phyloP scores from a whole-genome alignment of 1,140 invertebrate species.

The Drosophila ambigua region DNA sequence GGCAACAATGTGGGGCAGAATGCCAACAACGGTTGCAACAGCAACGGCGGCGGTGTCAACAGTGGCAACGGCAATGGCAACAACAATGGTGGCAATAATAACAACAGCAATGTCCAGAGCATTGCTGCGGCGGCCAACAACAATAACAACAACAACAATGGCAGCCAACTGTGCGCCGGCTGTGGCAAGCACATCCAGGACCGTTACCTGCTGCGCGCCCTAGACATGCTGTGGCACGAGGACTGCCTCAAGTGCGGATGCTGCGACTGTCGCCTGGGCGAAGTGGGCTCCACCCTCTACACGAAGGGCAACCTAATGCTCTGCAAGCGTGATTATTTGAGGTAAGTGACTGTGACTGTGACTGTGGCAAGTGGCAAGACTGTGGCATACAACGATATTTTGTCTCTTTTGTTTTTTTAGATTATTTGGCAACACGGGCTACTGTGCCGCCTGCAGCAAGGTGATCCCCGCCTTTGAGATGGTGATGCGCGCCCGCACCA shows the following conservation, averaged over 20 bases:
- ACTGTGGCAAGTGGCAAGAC: too few relatives aligned
- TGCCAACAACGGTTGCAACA: conserved; percentile 71
- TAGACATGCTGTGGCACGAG: conserved; percentile 98
- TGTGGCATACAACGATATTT: neutral
- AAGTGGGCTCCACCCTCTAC: conserved; percentile 98
- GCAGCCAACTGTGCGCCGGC: conserved; percentile 91
- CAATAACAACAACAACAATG: conserved; percentile 84
- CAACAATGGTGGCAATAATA: conserved; percentile 27
- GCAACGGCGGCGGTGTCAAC: conserved; percentile 54
- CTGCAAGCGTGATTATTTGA: conserved; percentile 99
- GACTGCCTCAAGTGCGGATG: conserved; percentile 99
- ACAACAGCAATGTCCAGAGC: conserved; percentile 62
- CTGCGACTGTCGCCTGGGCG: conserved; percentile 97
- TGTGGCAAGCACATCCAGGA: conserved; percentile 95
- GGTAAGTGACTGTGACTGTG: conserved; percentile 85
- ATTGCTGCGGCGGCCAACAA: conserved; percentile 71
- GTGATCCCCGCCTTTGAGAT: conserved; percentile 99
- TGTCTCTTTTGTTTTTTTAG: conserved; percentile 78
- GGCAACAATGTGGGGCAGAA: conserved; percentile 37
- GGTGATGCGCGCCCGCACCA: conserved; percentile 98
- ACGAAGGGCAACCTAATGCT: conserved; percentile 98
- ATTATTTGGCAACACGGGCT: conserved; percentile 94
- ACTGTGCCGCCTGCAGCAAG: conserved; percentile 97
- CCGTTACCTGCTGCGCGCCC: conserved; percentile 91
- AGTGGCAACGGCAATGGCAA: conserved; percentile 49